A percentile compares a stretch with the other conserved stretches of the same genome.
phyloP scores from a whole-genome alignment of 2,888 invertebrate genomes.

The Heliothis peltigera region DNA sequence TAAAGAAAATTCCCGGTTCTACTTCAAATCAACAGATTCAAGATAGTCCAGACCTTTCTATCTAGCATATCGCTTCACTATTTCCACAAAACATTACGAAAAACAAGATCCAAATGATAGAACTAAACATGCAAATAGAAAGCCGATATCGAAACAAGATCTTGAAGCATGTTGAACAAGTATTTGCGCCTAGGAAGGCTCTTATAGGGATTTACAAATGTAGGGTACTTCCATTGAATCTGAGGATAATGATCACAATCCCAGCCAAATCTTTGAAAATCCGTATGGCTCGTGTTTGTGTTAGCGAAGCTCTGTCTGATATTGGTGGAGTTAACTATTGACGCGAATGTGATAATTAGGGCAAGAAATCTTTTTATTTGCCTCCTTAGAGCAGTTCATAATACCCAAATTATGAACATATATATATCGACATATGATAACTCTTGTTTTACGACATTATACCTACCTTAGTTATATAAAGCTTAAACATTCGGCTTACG shows the following conservation, averaged over 20 bases:
- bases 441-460: too few relatives aligned
- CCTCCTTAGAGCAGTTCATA: too few relatives aligned
- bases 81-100: slow-evolving; percentile 16
- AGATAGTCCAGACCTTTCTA: not conserved
- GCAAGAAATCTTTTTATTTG: too few relatives aligned
- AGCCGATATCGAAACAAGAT: slow-evolving; percentile 66
- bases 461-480: too few relatives aligned
- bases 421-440: too few relatives aligned
- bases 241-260: slow-evolving; percentile 80
- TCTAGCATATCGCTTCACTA: not conserved
- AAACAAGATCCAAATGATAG: slow-evolving; percentile 58
- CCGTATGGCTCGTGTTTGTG: slow-evolving; percentile 64
- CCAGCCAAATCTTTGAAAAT: slow-evolving; percentile 71
- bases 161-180: slow-evolving; percentile 72
- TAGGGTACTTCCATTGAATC: slow-evolving; percentile 75
- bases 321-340: slow-evolving; percentile 15
- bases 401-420: too few relatives aligned
- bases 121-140: slow-evolving; percentile 73
- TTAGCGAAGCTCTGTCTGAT: slow-evolving; percentile 50
- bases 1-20: not conserved
- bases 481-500: too few relatives aligned
- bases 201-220: slow-evolving; percentile 76
- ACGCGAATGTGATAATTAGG: slow-evolving; percentile 20
- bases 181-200: slow-evolving; percentile 72
- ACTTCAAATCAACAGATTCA: not conserved